Evolutionary conservation across 2,888 invertebrate genomes (phyloP), one percentile per base, ranked within the genome.

Genomic region (Stenchaetothrips biformis): DNA sequence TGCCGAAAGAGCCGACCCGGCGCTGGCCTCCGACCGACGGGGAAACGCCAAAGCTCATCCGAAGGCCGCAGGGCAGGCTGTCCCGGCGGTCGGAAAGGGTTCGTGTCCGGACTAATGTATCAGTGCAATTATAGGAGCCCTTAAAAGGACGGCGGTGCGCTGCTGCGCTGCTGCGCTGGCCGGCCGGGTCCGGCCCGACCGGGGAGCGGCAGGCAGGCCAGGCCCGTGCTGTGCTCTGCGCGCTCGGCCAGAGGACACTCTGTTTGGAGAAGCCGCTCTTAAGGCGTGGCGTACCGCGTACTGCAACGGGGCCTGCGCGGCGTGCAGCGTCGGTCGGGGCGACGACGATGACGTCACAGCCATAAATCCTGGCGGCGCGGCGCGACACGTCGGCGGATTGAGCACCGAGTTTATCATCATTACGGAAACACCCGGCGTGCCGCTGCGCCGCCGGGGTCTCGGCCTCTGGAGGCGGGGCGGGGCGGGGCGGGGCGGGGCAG

Each of bases 31-130:
- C 53, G 53, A 18, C 59, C 59, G 37, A 37, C 37, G 37, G 37
- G 37, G 4, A 37, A 37, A 37, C 37, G 37, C 37, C 37, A 37
- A 37, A 37, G 37, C 37, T 4, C 37, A 37, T 37, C 37, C 37
- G 2, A 37, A 37, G 37, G 37, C 37, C 37, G 37, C 37, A 37
- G 37, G 37, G 37, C 37, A 37, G 37, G 37, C 37, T 37, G 62
- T n/a, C 62, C 67, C 18, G 67, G 67, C 67, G 67, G 67, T 74
- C 67, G 67, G 67, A 1, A 37, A 11, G 67, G 67, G 25, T 74
- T 74, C 67, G 67, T 74, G 67, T 74, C 67, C 67, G 25, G 67
- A 74, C 67, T 74, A 74, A 21, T 74, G 67, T 74, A 74, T 74
- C 67, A 74, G 67, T 25, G 67, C 67, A 74, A 74, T 74, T 74